Conservation (phyloP, 1,140 invertebrate genomes). For the Drosophila orena region DNA sequence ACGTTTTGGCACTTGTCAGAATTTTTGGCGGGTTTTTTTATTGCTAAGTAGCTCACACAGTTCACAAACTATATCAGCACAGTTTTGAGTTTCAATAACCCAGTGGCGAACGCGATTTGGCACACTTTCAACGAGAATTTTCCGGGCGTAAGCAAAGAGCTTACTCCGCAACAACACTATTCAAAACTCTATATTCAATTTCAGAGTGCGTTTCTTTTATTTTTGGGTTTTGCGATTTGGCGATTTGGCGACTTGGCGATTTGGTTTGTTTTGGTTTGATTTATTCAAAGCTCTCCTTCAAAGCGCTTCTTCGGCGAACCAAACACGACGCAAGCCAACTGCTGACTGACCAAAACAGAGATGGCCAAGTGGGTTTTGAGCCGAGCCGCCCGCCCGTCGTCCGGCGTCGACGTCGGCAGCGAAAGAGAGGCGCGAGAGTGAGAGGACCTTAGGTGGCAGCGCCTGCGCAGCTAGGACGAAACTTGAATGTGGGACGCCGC, state of each 20-base stretch:
- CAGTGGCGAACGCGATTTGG: conserved; percentile 18
- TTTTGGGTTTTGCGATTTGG: conserved; percentile 24
- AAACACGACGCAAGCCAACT: conserved; percentile 84
- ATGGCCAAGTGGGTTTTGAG: conserved; percentile 80
- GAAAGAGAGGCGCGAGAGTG: conserved; percentile 44
- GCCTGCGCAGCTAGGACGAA: conserved; percentile 39
- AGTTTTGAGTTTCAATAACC: conserved; percentile 13
- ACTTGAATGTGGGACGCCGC: conserved; percentile 77
- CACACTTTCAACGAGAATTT: conserved; percentile 19
- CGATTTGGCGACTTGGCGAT: conserved; percentile 17
- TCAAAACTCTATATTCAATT: conserved; percentile 13
- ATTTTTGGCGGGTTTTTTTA: conserved; percentile 56
- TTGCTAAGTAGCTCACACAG: conserved; percentile 12
- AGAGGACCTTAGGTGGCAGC: conserved; percentile 56
- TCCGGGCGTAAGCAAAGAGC: neutral
- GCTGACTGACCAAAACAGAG: conserved; percentile 85
- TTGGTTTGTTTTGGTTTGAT: conserved; percentile 27
- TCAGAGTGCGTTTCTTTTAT: conserved; percentile 10
- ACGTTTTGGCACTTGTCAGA: conserved; percentile 19
- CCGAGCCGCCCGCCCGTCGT: conserved; percentile 32
- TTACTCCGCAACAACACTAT: neutral
- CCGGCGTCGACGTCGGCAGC: conserved; percentile 54
- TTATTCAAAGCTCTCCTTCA: conserved; percentile 13
- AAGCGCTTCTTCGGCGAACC: conserved; percentile 70
- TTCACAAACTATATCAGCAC: conserved; percentile 11